Base-by-base conservation (phyloP, 1,140 invertebrate genomes). In the Aphaenogaster rudis region DNA sequence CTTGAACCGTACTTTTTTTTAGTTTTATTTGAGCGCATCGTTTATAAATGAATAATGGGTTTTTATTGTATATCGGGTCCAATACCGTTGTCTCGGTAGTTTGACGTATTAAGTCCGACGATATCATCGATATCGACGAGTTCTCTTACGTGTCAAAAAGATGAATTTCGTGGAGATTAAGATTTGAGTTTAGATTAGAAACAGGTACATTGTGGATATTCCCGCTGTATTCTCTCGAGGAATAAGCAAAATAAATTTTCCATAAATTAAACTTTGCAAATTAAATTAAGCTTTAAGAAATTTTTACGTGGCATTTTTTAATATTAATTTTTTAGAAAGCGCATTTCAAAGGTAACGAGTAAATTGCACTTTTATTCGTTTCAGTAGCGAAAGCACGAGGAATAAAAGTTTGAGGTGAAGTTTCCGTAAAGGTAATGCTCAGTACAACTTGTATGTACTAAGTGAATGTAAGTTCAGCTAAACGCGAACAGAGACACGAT, bases 401-500 rank as follows among this genome's bases (percentile, higher is more conserved):
- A 52, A 42, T 59, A 77, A 42, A 77, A 79, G 36, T 81, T 72
- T 45, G 39, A 71, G 21, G 64, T 45, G 13, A 54, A 81, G 15
- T 42, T 57, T 59, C 28, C 21, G 45, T n/a, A 52, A n/a, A 67
- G 52, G n/a, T 67, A 80, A 39, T 21, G 63, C 36, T 67, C 33
- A 15, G 45, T 66, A 4, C 8, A 80, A 67, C 45, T 79, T 50
- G 17, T 42, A 21, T 50, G 17, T 42, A 21, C 13, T 17, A 28
- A 80, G 36, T 67, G 63, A 80, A 50, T 6, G 48, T 52, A 52
- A 33, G 11, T 50, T 66, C 77, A 13, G 11, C 39, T 80, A 67
- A 79, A 78, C 42, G 28, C 15, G 42, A 48, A 52, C 61, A 48
- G 63, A 80, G 78, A 80, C 45, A 48, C 45, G 76, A 79, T 79